Percentiles rank a stretch among this genome's conserved stretches.
phyloP scores from a whole-genome alignment of 2,113 vertebrate genomes.

The Trinectes maculatus region DNA sequence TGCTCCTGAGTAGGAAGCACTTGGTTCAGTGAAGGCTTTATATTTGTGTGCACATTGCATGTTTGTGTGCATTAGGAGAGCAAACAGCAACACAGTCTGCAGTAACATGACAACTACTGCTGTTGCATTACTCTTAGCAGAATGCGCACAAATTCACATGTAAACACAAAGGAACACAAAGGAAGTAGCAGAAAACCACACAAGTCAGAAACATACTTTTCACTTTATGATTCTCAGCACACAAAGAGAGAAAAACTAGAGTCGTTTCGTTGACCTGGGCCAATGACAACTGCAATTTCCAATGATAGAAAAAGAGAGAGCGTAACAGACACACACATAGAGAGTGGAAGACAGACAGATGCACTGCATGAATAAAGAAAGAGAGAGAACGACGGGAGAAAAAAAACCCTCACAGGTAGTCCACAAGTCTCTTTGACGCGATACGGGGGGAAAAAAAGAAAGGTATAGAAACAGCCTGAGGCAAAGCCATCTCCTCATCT shows the following conservation, averaged over 20 bases:
- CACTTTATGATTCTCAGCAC: background rate
- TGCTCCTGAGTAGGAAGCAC: conserved; percentile 35
- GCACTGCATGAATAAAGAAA: conserved; percentile 18
- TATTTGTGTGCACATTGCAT: conserved; percentile 12
- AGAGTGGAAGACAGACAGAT: conserved; percentile 9
- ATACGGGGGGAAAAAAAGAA: conserved; percentile 12
- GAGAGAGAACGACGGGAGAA: background rate
- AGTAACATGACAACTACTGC: conserved; percentile 34
- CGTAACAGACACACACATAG: background rate
- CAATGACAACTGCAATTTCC: conserved; percentile 26
- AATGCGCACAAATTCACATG: conserved; percentile 10
- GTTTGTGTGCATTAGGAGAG: conserved; percentile 32
- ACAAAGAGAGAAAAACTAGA: background rate
- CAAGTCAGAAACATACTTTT: conserved; percentile 12
- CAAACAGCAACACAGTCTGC: conserved; percentile 27
- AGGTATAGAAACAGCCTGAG: conserved; percentile 49
- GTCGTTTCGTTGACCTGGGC: conserved; percentile 1
- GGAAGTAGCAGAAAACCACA: conserved; percentile 1
- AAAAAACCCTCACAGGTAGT: conserved; percentile 9
- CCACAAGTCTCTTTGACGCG: conserved; percentile 19
- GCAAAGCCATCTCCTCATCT: conserved; percentile 57
- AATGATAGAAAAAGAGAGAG: background rate
- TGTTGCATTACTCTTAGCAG: conserved; percentile 28
- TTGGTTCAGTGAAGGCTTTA: conserved; percentile 16
- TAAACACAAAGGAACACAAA: background rate